Percentiles rank a stretch among this genome's conserved stretches.
Evolutionary conservation across 2,113 vertebrate genomes (phyloP).

Genomic region (Chloroceryle aenea): DNA sequence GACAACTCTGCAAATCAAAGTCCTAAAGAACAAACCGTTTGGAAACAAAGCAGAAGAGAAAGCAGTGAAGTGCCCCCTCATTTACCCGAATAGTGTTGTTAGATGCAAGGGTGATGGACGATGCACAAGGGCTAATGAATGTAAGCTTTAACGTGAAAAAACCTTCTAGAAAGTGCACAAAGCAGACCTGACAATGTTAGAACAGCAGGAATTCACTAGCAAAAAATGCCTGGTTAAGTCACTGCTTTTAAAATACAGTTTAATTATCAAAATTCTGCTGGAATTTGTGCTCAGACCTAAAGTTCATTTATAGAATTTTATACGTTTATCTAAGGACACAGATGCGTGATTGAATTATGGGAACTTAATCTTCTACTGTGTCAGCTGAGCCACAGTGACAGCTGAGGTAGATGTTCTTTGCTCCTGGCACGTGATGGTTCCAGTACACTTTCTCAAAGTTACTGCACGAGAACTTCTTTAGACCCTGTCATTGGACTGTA

Average conservation of each 20-base stretch:
- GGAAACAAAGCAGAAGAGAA: neutral
- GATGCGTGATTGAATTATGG: neutral
- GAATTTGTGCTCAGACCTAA: neutral
- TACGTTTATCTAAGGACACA: neutral
- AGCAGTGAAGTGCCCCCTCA: neutral
- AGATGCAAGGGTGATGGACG: fast-evolving
- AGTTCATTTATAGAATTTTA: neutral
- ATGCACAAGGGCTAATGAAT: neutral
- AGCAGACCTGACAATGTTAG: neutral
- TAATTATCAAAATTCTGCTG: neutral
- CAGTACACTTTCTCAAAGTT: neutral
- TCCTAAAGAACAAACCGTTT: neutral
- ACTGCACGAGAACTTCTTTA: neutral
- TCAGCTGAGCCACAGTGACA: neutral
- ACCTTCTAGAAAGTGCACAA: neutral
- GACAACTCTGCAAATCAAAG: neutral
- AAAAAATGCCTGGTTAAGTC: neutral
- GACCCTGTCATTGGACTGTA: neutral
- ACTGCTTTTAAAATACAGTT: neutral
- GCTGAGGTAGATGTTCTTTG: neutral
- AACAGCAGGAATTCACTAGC: neutral
- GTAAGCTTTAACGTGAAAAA: neutral
- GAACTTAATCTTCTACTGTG: neutral
- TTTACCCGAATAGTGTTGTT: neutral
- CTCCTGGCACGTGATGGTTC: neutral